A percentile compares a stretch with the other conserved stretches of the same genome.
These are phyloP conservation scores for Osedax fenrisi DNA, from an alignment of 2,888 invertebrate genomes.

Conservation along the genomic window DNA sequence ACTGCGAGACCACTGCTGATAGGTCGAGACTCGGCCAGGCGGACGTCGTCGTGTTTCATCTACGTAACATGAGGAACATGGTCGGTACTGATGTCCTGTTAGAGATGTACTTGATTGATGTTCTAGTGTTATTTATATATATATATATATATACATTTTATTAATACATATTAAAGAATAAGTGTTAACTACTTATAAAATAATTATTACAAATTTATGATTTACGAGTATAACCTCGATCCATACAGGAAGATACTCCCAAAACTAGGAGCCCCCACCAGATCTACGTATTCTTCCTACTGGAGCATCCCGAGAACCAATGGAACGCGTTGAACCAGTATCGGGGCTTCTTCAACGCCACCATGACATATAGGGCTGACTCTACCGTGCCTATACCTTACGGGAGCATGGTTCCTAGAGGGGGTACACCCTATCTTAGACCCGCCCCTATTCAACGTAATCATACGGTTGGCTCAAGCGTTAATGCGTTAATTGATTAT, in stretches of 20 bases:
- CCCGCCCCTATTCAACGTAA: too few species aligned
- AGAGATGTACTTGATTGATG: too few species aligned
- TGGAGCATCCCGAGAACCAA: constrained; percentile 28
- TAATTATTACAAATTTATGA: too few species aligned
- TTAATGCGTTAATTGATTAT: too few species aligned
- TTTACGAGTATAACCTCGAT: too few species aligned
- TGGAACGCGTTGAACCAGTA: constrained; percentile 22
- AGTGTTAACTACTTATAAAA: too few species aligned
- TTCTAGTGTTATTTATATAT: too few species aligned
- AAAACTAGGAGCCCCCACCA: constrained; percentile 9
- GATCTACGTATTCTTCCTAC: constrained; percentile 24
- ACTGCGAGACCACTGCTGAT: constrained; percentile 30
- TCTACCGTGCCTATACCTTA: constrained; percentile 37
- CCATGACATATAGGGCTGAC: constrained; percentile 37
- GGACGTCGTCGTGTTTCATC: constrained; percentile 33
- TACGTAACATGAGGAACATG: constrained; percentile 28
- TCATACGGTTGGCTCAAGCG: too few species aligned
- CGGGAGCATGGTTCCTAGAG: constrained; percentile 25
- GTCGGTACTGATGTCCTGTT: not conserved
- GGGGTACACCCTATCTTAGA: too few species aligned
- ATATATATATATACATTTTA: too few species aligned
- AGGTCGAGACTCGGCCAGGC: constrained; percentile 17
- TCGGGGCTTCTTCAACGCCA: constrained; percentile 37
- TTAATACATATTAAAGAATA: too few species aligned
- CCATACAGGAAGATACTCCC: constrained; percentile 5